These are phyloP conservation scores for Illadopsis cleaveri DNA, from an alignment of 2,113 vertebrate genomes.

Conservation along the genomic window DNA sequence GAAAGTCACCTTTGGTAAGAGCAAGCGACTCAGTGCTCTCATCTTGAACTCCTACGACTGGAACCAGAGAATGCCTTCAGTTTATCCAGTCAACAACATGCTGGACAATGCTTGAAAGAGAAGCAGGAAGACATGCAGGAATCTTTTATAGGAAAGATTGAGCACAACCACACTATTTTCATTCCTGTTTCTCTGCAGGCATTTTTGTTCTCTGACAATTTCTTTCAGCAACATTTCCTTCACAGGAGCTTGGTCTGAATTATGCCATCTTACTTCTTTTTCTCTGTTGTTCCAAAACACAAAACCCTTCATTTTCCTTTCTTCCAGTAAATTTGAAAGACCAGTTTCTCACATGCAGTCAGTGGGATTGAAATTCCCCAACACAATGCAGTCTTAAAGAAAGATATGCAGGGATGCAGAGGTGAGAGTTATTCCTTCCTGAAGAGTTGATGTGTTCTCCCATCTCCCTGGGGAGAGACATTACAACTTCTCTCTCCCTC, in stretches of 20 bases:
- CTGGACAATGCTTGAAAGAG: not conserved
- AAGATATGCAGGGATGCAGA: not conserved
- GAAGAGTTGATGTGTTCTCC: not conserved
- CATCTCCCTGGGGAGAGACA: not conserved
- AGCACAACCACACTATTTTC: not conserved
- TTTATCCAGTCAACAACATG: not conserved
- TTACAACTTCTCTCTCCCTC: not conserved
- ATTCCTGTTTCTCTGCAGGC: not conserved
- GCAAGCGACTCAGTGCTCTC: fast-evolving
- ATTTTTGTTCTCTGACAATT: not conserved
- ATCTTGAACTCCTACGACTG: not conserved
- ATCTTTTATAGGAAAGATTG: not conserved
- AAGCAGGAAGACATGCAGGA: not conserved
- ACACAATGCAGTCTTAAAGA: not conserved
- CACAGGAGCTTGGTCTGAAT: not conserved
- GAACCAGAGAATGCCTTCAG: not conserved
- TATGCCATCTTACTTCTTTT: not conserved
- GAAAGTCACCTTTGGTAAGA: not conserved
- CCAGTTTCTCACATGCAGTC: not conserved
- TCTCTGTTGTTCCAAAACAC: not conserved
- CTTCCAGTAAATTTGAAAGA: not conserved
- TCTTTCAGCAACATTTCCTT: not conserved
- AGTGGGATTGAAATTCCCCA: not conserved
- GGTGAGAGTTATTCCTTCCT: not conserved
- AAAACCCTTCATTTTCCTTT: not conserved